phyloP scores from a whole-genome alignment of 2,888 invertebrate genomes.

The Gerris lacustris region DNA sequence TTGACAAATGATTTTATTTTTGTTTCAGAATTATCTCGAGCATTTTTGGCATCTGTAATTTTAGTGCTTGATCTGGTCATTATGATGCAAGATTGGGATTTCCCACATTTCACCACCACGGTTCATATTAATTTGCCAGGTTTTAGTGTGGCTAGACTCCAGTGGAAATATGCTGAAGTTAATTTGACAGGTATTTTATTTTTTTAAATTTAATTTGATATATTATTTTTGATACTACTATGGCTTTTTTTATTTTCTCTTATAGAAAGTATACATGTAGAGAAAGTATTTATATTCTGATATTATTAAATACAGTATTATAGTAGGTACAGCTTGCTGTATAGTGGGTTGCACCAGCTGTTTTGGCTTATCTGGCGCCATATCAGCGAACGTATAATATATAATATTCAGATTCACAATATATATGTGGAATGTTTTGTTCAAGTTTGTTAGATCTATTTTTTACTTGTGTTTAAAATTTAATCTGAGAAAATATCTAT shows the following conservation, averaged over 20 bases:
- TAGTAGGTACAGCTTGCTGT: too few relatives aligned
- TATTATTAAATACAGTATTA: not conserved
- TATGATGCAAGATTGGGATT: constrained; percentile 45
- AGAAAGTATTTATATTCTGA: not conserved
- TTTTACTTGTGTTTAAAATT: too few relatives aligned
- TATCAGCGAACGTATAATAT: too few relatives aligned
- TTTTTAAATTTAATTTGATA: not conserved
- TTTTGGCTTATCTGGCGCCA: too few relatives aligned
- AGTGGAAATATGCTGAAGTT: constrained; percentile 37
- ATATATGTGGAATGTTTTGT: too few relatives aligned
- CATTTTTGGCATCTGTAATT: constrained; percentile 42
- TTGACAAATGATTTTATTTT: not conserved
- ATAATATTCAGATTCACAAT: too few relatives aligned
- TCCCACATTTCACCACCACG: constrained; percentile 42
- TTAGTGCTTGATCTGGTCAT: constrained; percentile 42
- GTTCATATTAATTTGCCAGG: constrained; percentile 43
- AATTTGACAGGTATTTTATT: constrained; percentile 38
- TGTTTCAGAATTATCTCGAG: constrained; percentile 38
- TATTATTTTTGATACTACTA: not conserved
- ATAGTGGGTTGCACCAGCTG: too few relatives aligned
- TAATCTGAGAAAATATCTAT: too few relatives aligned
- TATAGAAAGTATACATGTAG: not conserved
- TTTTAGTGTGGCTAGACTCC: constrained; percentile 34
- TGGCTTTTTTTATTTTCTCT: not conserved
- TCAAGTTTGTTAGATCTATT: too few relatives aligned